These are phyloP conservation scores for Festucalex cinctus DNA, from an alignment of 2,113 vertebrate genomes.

Conservation along the genomic window DNA sequence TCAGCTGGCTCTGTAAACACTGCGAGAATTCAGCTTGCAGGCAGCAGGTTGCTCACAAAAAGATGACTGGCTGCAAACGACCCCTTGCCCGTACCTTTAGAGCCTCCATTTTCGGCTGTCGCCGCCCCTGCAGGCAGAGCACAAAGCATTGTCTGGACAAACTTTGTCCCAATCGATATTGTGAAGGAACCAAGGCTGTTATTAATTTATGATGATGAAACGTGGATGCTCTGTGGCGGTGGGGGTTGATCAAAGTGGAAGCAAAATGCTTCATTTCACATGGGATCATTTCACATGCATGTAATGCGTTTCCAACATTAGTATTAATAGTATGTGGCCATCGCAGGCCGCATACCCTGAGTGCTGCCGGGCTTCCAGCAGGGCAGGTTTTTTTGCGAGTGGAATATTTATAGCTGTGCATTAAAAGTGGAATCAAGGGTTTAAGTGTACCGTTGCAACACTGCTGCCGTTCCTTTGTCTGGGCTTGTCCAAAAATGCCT, in stretches of 20 bases:
- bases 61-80: background rate
- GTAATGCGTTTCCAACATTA: conserved; percentile 47
- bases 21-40: too few relatives aligned
- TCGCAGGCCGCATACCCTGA: conserved; percentile 54
- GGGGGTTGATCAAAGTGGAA: conserved; percentile 39
- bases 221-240: conserved; percentile 24
- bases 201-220: conserved; percentile 63
- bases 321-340: conserved; percentile 66
- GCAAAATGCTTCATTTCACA: conserved; percentile 39
- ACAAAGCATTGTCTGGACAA: conserved; percentile 49
- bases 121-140: conserved; percentile 11
- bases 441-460: conserved; percentile 72
- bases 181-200: conserved; percentile 51
- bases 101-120: background rate
- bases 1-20: too few relatives aligned
- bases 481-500: conserved; percentile 77
- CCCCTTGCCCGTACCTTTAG: too few relatives aligned
- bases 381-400: conserved; percentile 70
- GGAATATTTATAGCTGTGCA: conserved; percentile 78
- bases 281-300: conserved; percentile 43
- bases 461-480: conserved; percentile 67
- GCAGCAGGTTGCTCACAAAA: too few relatives aligned
- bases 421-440: conserved; percentile 75
- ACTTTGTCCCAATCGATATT: conserved; percentile 66
- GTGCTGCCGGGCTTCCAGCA: conserved; percentile 54